Percentiles rank a stretch among this genome's conserved stretches.
phyloP scores from a whole-genome alignment of 2,888 invertebrate genomes.

The Alsophila aescularia region DNA sequence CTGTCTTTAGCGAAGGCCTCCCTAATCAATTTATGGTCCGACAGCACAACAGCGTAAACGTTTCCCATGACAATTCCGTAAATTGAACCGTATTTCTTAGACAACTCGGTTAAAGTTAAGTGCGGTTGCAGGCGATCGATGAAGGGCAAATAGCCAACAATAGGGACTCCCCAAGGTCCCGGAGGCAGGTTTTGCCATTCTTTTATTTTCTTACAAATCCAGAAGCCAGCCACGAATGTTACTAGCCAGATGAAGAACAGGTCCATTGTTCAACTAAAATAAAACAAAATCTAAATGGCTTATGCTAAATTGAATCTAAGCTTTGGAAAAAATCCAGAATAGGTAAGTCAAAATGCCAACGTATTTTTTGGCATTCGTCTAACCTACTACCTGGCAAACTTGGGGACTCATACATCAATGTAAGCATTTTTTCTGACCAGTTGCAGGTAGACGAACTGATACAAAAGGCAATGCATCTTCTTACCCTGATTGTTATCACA shows the following conservation, averaged over 20 bases:
- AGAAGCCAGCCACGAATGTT: slow-evolving; percentile 59
- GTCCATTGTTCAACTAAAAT: slow-evolving; percentile 50
- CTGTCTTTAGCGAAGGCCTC: slow-evolving; percentile 89
- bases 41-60: slow-evolving; percentile 90
- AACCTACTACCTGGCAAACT: slow-evolving; percentile 1
- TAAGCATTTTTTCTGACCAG: too few relatives aligned
- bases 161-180: slow-evolving; percentile 91
- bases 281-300: not conserved
- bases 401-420: not conserved
- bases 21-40: slow-evolving; percentile 89
- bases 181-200: slow-evolving; percentile 86
- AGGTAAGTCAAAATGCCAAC: not conserved
- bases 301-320: not conserved
- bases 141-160: slow-evolving; percentile 91
- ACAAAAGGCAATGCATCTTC: slow-evolving; percentile 17
- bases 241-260: slow-evolving; percentile 57
- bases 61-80: slow-evolving; percentile 90
- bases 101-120: slow-evolving; percentile 86
- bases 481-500: slow-evolving; percentile 17
- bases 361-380: too few relatives aligned
- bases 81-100: slow-evolving; percentile 88
- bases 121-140: slow-evolving; percentile 89
- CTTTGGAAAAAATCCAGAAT: not conserved
- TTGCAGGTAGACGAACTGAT: slow-evolving; percentile 21
- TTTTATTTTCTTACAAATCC: slow-evolving; percentile 67